These are phyloP conservation scores for Ranitomeya imitator DNA, from an alignment of 2,113 vertebrate species.

Conservation along the genomic window DNA sequence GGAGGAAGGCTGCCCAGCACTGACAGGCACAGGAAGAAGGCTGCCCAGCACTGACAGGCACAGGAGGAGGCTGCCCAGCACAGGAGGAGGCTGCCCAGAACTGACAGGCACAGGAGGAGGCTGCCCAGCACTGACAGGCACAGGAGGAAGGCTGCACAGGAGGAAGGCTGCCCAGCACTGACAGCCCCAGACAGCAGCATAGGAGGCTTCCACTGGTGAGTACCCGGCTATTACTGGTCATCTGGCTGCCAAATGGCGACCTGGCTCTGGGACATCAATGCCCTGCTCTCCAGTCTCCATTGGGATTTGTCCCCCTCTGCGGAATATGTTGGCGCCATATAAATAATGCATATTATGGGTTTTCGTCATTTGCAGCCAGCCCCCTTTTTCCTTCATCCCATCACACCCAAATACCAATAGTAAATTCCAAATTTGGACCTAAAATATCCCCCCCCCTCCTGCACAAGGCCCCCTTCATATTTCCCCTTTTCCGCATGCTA, in stretches of 20 bases:
- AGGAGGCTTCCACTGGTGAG: slow-evolving; percentile 43
- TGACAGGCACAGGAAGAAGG: too few relatives aligned
- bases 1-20: background rate
- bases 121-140: slow-evolving; percentile 33
- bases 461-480: background rate
- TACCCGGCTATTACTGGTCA: background rate
- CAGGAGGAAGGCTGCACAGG: too few relatives aligned
- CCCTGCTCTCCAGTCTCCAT: background rate
- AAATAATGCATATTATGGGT: background rate
- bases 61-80: too few relatives aligned
- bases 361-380: background rate
- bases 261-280: background rate
- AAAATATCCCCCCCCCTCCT: slow-evolving; percentile 25
- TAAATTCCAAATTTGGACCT: background rate
- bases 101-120: background rate
- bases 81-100: background rate
- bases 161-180: slow-evolving; percentile 20
- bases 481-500: background rate
- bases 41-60: too few relatives aligned
- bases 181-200: slow-evolving; percentile 17
- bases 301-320: background rate
- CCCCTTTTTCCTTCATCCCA: background rate
- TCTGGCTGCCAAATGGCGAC: background rate
- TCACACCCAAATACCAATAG: background rate
- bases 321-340: background rate